phyloP scores from a whole-genome alignment of 2,797 vertebrate species.

The Acanthiza pusilla region DNA sequence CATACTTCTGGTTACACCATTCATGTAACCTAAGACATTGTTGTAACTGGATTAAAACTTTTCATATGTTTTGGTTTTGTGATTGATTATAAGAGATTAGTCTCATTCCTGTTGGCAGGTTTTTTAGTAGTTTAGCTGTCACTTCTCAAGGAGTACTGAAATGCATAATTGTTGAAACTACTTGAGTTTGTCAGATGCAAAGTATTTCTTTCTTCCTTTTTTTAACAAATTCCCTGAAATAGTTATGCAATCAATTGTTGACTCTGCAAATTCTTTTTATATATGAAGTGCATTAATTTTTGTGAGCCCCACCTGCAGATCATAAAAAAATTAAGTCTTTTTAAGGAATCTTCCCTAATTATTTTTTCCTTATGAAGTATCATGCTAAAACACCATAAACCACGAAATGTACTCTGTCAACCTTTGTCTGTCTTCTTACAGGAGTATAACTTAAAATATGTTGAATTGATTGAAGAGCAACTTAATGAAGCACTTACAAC shows the following conservation, averaged over 20 bases:
- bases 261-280: not conserved
- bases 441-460: slow-evolving; percentile 98
- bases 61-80: not conserved
- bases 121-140: not conserved
- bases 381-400: not conserved
- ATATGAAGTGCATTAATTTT: not conserved
- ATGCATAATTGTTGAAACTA: not conserved
- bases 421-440: not conserved
- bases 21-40: not conserved
- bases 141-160: not conserved
- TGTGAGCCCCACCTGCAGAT: not conserved
- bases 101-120: not conserved
- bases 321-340: not conserved
- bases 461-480: slow-evolving; percentile 96
- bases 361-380: not conserved
- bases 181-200: not conserved
- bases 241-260: not conserved
- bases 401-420: not conserved
- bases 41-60: not conserved
- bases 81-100: not conserved
- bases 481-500: slow-evolving; percentile 98
- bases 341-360: not conserved
- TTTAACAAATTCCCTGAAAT: not conserved
- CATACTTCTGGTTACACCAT: no score
- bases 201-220: not conserved